Conservation (phyloP, 2,797 vertebrate species). For the Prionace glauca region DNA sequence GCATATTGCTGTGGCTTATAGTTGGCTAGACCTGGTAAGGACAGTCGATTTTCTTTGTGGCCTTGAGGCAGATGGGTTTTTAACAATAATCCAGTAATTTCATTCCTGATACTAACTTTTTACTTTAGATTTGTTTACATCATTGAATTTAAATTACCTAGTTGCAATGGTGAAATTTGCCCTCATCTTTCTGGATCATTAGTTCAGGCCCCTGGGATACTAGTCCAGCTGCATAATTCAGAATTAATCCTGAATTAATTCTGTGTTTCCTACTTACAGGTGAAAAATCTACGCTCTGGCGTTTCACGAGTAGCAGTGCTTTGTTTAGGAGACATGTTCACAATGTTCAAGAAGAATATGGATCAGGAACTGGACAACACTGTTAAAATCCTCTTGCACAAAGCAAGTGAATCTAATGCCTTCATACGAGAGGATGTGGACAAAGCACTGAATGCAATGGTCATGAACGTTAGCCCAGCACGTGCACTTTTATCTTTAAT, state of each 20-base stretch:
- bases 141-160: no score
- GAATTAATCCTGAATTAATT: slow-evolving; percentile 37
- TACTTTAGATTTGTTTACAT: no score
- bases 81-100: no score
- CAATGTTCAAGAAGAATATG: slow-evolving; percentile 77
- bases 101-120: no score
- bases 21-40: no score
- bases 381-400: slow-evolving; percentile 79
- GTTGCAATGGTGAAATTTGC: no score
- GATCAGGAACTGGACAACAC: slow-evolving; percentile 85
- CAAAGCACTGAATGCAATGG: slow-evolving; percentile 79
- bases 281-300: slow-evolving; percentile 87
- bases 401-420: slow-evolving; percentile 79
- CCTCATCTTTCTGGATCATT: no score
- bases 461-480: slow-evolving; percentile 77
- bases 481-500: slow-evolving; percentile 78
- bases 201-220: no score
- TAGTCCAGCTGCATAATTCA: no score
- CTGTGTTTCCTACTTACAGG: slow-evolving; percentile 59
- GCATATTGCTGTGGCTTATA: no score
- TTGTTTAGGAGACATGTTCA: slow-evolving; percentile 81
- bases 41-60: no score
- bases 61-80: no score
- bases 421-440: slow-evolving; percentile 92
- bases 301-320: slow-evolving; percentile 84